Evolutionary conservation across 2,888 invertebrate species (phyloP), one percentile per base, ranked within the genome.

Genomic region (Erannis defoliaria): DNA sequence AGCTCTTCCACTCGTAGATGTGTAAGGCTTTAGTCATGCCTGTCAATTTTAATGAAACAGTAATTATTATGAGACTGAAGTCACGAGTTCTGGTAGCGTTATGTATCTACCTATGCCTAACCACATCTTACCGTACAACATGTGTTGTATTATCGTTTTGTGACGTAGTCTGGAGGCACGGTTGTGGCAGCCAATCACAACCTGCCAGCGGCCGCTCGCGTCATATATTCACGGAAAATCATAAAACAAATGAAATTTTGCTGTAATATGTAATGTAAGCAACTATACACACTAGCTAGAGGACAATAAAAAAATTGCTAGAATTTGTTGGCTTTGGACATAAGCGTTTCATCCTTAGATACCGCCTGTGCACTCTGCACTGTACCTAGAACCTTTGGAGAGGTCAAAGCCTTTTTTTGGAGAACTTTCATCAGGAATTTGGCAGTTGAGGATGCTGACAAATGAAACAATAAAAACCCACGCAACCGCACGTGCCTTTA

Each of bases 111-210:
- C 23, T 37, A 48, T 42, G 26, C 45, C 23, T 37, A 48, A 14
- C 9, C 21, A 21, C 46, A 48, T 19, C 5, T 26, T 49, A 33
- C 38, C 40, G 49, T 48, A 50, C 33, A 37, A 48, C 35, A 38
- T 29, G 26, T 35, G 16, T 33, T 60, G 50, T n/a, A n/a, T 57
- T 62, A 55, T 58, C 62, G 57, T 31, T 42, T 31, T 16, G 5
- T 57, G 49, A 50, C 57, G 51, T 50, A 9, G 29, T 40, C 54
- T 19, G 56, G 62, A 56, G 62, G 62, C 62, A 57, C 62, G 62
- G 62, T 57, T 64, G 59, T 60, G 62, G 40, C 68, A 62, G 67
- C 80, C 80, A 80, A 80, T 80, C 72, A 70, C 57, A 60, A 37
- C 14, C 67, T 70, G 78, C 77, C 79, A 79, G 54, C 72, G 56